These are phyloP conservation scores for Panzeria rudis DNA, from an alignment of 2,888 invertebrate species.

Conservation along the genomic window DNA sequence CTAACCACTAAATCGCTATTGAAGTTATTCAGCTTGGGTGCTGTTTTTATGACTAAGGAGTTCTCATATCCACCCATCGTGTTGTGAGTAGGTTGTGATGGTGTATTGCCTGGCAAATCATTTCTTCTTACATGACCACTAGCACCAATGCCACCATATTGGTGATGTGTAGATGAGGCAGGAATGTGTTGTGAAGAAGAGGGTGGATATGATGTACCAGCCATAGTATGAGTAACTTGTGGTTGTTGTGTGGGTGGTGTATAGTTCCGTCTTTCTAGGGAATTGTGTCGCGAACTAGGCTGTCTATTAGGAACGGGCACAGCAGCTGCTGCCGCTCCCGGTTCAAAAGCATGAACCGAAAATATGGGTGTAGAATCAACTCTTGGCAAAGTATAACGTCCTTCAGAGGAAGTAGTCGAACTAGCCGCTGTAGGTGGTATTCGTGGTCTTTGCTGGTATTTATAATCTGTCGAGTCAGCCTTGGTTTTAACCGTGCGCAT, in stretches of 20 bases:
- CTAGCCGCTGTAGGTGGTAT: conserved; percentile 35
- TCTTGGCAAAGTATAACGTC: conserved; percentile 86
- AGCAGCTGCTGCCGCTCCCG: conserved; percentile 24
- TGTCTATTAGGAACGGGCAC: background rate
- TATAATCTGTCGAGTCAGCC: conserved; percentile 91
- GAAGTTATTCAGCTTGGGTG: conserved; percentile 31
- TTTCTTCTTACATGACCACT: conserved; percentile 10
- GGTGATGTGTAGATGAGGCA: conserved; percentile 27
- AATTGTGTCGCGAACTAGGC: conserved; percentile 49
- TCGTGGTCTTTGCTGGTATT: conserved; percentile 73
- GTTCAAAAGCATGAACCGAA: conserved; percentile 77
- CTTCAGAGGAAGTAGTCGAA: conserved; percentile 65
- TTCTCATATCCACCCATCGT: conserved; percentile 52
- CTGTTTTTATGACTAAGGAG: conserved; percentile 63
- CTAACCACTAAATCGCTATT: conserved; percentile 44
- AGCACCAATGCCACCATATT: conserved; percentile 24
- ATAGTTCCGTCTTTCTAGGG: conserved; percentile 59
- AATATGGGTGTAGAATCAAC: conserved; percentile 92
- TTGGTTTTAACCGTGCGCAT: conserved; percentile 95
- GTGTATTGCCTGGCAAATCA: conserved; percentile 29
- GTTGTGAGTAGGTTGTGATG: background rate
- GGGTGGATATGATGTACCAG: conserved; percentile 38
- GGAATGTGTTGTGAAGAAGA: conserved; percentile 53
- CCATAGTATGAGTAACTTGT: conserved; percentile 23
- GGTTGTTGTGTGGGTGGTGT: conserved; percentile 62